Conservation (phyloP, 2,888 invertebrate species). For the Argyresthia goedartella region DNA sequence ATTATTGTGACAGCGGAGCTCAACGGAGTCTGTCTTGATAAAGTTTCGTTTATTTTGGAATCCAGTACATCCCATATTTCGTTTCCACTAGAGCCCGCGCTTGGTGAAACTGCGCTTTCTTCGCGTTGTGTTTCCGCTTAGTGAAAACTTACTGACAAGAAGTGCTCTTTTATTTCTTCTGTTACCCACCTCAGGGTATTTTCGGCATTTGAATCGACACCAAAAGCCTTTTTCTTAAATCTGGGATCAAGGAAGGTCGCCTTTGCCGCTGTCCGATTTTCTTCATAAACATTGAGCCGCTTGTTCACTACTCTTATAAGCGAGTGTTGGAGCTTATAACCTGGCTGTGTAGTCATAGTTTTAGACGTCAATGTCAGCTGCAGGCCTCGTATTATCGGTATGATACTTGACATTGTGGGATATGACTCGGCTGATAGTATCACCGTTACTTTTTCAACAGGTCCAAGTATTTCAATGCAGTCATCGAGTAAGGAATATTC, state of each 20-base stretch:
- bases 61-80: neutral
- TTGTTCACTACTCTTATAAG: neutral
- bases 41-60: neutral
- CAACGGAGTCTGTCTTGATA: neutral
- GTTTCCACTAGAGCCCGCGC: neutral
- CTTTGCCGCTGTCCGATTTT: constrained; percentile 7
- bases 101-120: neutral
- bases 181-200: constrained; percentile 7
- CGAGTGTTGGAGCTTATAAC: neutral
- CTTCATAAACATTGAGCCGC: neutral
- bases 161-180: neutral
- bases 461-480: neutral
- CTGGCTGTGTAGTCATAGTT: neutral
- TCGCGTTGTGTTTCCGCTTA: neutral
- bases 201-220: constrained; percentile 2
- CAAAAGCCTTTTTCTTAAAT: constrained; percentile 9
- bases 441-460: neutral
- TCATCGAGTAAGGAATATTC: neutral
- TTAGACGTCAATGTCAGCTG: neutral
- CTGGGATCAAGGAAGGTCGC: constrained; percentile 9
- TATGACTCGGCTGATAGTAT: neutral
- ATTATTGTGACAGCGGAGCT: neutral
- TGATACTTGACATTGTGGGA: neutral
- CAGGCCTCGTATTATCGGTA: neutral
- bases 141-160: too few species aligned